Base-by-base conservation (phyloP, 2,888 invertebrate genomes). In the Napeogenes inachia region DNA sequence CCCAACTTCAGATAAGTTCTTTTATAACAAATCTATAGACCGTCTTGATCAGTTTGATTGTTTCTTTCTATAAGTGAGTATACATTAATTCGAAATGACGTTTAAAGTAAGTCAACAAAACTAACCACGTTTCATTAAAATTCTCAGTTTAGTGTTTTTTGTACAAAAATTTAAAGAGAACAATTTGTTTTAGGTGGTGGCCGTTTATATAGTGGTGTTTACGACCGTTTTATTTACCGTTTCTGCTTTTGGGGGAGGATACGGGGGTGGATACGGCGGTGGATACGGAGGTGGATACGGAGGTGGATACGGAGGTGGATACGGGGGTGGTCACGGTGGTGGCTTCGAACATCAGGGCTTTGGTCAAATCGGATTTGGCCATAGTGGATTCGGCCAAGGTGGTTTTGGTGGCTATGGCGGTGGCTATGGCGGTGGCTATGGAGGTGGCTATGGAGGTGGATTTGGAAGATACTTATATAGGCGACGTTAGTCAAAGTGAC, bases 341-440 rank as follows among this genome's bases (percentile, higher is more conserved):
- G 53, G 62, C 67, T 35, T 62, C 30, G 68, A 66, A n/a, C 56
- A 62, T 6, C 13, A 56, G n/a, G 57, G 59, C 12, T 61, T 58
- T 45, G 63, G 65, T 2, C 57, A 54, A 62, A 61, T 2, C 57
- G 66, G 67, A 13, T 67, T 63, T 50, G 68, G 64, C 4, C 61
- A 55, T 38, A 61, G 62, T n/a, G 65, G 66, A 30, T 65, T 63
- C 13, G 68, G 68, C 5, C 65, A 59, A 33, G 62, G 64, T n/a
- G 64, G 66, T n/a, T 66, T 64, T 45, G 68, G 63, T 5, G 45
- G 56, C 33, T 56, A 57, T 30, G 63, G 35, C 4, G 67, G 63
- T 46, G 57, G 63, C 4, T 61, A 61, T 45, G 63, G 60, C 21
- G 68, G 63, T 5, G 45, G 54, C 21, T 56, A 57, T 30, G 63